phyloP scores from a whole-genome alignment of 2,797 vertebrate genomes.

The Clarias fuscus region DNA sequence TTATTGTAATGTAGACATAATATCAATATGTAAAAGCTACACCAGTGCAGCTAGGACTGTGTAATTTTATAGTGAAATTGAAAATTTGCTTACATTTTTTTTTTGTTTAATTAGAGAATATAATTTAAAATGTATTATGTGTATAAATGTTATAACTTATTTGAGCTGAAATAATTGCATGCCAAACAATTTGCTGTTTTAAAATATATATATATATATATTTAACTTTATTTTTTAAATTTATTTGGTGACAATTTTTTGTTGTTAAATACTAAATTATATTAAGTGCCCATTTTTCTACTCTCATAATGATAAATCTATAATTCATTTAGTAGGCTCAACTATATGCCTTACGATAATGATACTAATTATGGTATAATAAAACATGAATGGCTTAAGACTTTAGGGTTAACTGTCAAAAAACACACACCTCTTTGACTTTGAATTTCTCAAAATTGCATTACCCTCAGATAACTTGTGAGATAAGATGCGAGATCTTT shows the following conservation, averaged over 20 bases:
- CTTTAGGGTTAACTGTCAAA: not conserved
- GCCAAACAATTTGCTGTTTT: too few relatives aligned
- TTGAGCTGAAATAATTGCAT: not conserved
- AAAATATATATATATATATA: too few relatives aligned
- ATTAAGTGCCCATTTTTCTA: not conserved
- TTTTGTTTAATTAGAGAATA: not conserved
- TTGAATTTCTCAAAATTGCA: not conserved
- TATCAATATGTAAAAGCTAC: too few relatives aligned
- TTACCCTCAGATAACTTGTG: not conserved
- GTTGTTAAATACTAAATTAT: too few relatives aligned
- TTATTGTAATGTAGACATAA: too few relatives aligned
- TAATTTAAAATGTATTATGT: not conserved
- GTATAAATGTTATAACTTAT: too few relatives aligned
- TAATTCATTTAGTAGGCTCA: not conserved
- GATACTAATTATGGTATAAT: not conserved
- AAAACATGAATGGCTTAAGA: not conserved
- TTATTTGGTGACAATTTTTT: too few relatives aligned
- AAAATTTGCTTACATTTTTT: too few relatives aligned
- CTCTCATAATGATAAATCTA: not conserved
- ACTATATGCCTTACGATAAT: not conserved
- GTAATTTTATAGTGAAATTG: too few relatives aligned
- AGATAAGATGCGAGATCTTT: not conserved
- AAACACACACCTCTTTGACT: not conserved
- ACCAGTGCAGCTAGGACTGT: too few relatives aligned
- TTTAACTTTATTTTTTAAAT: too few relatives aligned